Conservation (phyloP, 2,113 vertebrate genomes). For the Eptatretus burgeri region DNA sequence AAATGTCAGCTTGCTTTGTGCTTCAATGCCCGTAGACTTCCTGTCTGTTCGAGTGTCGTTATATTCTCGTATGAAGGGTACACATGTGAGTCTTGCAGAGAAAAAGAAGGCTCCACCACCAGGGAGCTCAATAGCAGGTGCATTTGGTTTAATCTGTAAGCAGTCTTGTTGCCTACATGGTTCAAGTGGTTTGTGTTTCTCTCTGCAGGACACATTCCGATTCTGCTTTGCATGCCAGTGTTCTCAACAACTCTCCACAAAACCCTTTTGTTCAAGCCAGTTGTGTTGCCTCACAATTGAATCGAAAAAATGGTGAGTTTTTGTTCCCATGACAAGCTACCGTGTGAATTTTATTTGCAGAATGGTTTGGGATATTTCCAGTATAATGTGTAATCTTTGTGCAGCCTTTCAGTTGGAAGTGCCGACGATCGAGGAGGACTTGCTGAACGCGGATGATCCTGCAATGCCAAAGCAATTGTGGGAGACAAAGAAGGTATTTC, state of each 20-base stretch:
- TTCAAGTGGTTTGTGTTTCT: background rate
- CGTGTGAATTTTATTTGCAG: too few relatives aligned
- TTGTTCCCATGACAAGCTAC: background rate
- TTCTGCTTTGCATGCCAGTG: constrained; percentile 2
- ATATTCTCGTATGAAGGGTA: too few relatives aligned
- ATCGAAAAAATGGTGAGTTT: constrained; percentile 4
- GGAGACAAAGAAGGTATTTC: constrained; percentile 3
- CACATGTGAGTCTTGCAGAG: too few relatives aligned
- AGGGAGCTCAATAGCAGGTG: too few relatives aligned
- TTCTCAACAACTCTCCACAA: constrained; percentile 5
- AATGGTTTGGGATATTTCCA: too few relatives aligned
- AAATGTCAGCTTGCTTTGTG: too few relatives aligned
- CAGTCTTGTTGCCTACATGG: too few relatives aligned
- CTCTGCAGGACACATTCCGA: background rate
- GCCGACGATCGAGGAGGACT: background rate
- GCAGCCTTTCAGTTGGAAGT: constrained; percentile 3
- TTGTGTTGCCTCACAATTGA: constrained; percentile 1
- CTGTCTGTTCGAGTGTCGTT: too few relatives aligned
- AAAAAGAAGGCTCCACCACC: too few relatives aligned
- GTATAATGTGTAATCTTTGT: background rate
- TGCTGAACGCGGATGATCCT: constrained; percentile 5
- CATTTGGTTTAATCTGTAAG: too few relatives aligned
- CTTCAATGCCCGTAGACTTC: too few relatives aligned
- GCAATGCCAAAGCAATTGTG: constrained; percentile 2
- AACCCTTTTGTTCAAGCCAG: constrained; percentile 1